A percentile compares a stretch with the other conserved stretches of the same genome.
phyloP scores from a whole-genome alignment of 2,888 invertebrate genomes.

The Neria commutata region DNA sequence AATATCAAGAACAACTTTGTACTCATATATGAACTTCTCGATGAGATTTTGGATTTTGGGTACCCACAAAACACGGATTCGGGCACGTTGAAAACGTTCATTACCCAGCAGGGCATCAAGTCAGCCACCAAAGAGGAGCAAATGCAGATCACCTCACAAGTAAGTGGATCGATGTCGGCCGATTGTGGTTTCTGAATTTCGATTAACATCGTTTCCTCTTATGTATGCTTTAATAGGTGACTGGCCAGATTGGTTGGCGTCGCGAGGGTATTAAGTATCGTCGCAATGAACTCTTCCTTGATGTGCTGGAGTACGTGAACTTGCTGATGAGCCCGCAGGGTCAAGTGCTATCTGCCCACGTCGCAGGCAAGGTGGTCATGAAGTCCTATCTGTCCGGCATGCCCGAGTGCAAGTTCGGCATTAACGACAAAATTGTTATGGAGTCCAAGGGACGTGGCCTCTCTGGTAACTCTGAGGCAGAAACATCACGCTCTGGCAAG shows the following conservation, averaged over 20 bases:
- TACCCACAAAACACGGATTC: constrained; percentile 99
- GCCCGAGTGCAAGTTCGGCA: constrained; percentile 99
- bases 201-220: not conserved
- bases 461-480: constrained; percentile 74
- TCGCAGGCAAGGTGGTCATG: constrained; percentile 99
- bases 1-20: constrained; percentile 99
- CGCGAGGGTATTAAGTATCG: constrained; percentile 99
- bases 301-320: constrained; percentile 98
- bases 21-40: constrained; percentile 96
- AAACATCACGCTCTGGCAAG: constrained; percentile 89
- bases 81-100: constrained; percentile 98
- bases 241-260: constrained; percentile 98
- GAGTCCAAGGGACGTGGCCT: constrained; percentile 86
- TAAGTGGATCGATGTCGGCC: too few species aligned
- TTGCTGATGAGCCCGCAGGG: constrained; percentile 99
- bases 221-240: too few species aligned
- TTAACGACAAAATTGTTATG: constrained; percentile 99
- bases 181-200: too few species aligned
- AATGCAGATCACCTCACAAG: constrained; percentile 97
- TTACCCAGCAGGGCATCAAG: constrained; percentile 99
- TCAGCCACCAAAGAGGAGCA: constrained; percentile 99
- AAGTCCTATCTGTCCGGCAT: constrained; percentile 98
- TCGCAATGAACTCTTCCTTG: constrained; percentile 96
- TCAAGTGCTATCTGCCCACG: constrained; percentile 97
- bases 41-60: constrained; percentile 99